Percentiles rank a stretch among this genome's conserved stretches.
These are phyloP conservation scores for Hepsetus odoe DNA, from an alignment of 2,113 vertebrate genomes.

Conservation along the genomic window DNA sequence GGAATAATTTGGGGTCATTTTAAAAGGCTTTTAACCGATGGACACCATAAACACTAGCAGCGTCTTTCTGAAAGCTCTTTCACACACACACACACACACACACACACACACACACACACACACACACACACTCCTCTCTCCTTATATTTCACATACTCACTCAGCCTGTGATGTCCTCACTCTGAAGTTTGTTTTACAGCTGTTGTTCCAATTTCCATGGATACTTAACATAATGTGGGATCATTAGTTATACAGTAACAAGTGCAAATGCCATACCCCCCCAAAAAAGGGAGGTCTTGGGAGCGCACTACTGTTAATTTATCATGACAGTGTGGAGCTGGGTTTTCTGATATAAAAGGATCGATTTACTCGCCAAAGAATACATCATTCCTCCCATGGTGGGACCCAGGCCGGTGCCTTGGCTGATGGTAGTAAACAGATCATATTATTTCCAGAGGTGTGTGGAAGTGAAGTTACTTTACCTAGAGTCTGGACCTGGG, in stretches of 20 bases:
- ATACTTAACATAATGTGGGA: conserved; percentile 41
- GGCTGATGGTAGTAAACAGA: conserved; percentile 53
- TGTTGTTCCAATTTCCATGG: conserved; percentile 59
- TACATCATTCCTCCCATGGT: conserved; percentile 54
- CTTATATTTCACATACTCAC: conserved; percentile 18
- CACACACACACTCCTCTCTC: background rate
- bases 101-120: background rate
- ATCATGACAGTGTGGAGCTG: conserved; percentile 57
- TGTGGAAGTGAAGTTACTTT: conserved; percentile 22
- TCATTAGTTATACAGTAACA: conserved; percentile 50
- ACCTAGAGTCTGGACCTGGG: background rate
- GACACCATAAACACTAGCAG: background rate
- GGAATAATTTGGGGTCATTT: conserved; percentile 3
- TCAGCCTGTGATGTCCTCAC: conserved; percentile 29
- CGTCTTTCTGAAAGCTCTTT: background rate
- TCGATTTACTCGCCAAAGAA: conserved; percentile 57
- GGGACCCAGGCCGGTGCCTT: conserved; percentile 47
- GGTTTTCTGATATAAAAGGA: conserved; percentile 62
- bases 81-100: background rate
- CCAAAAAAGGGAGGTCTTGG: conserved; percentile 39
- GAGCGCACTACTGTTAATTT: conserved; percentile 55
- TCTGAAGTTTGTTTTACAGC: conserved; percentile 53
- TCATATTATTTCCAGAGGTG: conserved; percentile 56
- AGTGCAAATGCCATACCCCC: conserved; percentile 44
- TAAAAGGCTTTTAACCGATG: background rate